These are phyloP conservation scores for Scrobipalpa costella DNA, from an alignment of 2,888 invertebrate species.

Conservation along the genomic window DNA sequence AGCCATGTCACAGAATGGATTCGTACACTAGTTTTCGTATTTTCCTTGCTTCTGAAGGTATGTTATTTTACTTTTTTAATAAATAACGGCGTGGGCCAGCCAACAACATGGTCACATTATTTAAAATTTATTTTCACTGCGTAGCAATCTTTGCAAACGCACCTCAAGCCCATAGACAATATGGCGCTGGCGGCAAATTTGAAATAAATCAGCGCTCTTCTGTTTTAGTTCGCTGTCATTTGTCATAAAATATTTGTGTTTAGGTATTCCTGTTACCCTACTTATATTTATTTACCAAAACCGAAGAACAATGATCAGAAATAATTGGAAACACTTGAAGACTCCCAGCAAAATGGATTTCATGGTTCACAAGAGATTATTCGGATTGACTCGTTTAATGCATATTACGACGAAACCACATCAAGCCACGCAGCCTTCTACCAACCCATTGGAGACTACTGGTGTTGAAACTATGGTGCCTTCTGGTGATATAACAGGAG, in stretches of 20 bases:
- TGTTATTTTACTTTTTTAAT: too few species aligned
- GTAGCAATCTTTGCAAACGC: background rate
- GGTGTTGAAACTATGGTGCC: slow-evolving; percentile 27
- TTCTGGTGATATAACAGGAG: slow-evolving; percentile 35
- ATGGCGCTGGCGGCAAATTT: slow-evolving; percentile 45
- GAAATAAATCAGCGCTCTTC: slow-evolving; percentile 46
- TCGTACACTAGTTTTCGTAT: too few species aligned
- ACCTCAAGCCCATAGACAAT: background rate
- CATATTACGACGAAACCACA: background rate
- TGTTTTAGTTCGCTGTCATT: slow-evolving; percentile 37
- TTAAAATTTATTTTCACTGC: too few species aligned
- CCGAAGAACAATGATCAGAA: background rate
- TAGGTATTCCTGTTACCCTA: background rate
- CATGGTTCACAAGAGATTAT: background rate
- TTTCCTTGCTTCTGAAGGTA: too few species aligned
- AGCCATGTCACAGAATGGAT: too few species aligned
- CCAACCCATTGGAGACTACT: slow-evolving; percentile 20
- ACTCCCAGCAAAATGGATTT: background rate
- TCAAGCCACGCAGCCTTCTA: background rate
- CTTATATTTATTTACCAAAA: background rate
- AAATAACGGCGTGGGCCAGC: too few species aligned
- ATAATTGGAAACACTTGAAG: background rate
- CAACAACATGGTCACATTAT: too few species aligned
- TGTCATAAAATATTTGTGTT: slow-evolving; percentile 6
- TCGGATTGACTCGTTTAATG: background rate